Conservation (phyloP, 2,113 vertebrate species). For the Ursus arctos region DNA sequence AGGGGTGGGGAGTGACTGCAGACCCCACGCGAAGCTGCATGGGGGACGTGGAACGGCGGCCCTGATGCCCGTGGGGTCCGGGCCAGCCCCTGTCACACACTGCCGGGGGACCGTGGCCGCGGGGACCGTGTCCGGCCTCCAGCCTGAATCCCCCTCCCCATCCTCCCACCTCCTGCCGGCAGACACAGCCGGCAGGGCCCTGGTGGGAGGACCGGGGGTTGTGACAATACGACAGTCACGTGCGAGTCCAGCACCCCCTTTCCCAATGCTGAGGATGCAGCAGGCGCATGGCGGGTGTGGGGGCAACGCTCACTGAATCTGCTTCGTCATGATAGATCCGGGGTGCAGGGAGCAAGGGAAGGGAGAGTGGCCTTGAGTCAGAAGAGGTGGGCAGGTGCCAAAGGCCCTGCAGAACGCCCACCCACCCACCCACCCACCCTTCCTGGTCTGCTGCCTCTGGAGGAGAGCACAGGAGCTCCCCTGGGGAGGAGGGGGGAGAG, state of each 20-base stretch:
- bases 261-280: not conserved
- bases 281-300: fast-evolving
- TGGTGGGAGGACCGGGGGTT: fast-evolving
- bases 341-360: not conserved
- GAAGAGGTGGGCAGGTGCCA: fast-evolving
- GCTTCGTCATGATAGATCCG: too few species aligned
- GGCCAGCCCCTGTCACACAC: not conserved
- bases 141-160: not conserved
- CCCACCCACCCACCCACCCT: fast-evolving
- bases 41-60: not conserved
- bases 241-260: fast-evolving
- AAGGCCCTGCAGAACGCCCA: not conserved
- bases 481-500: not conserved
- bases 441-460: not conserved
- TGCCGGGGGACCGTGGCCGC: fast-evolving
- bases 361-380: not conserved
- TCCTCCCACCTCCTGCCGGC: fast-evolving
- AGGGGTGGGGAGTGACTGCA: fast-evolving
- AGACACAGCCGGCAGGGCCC: not conserved
- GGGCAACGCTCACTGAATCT: not conserved
- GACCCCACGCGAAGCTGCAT: not conserved
- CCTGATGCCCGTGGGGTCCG: not conserved
- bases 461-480: not conserved
- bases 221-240: fast-evolving
- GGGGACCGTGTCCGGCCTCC: not conserved